These are phyloP conservation scores for Phyllotreta striolata DNA, from an alignment of 2,888 invertebrate genomes.

Conservation along the genomic window DNA sequence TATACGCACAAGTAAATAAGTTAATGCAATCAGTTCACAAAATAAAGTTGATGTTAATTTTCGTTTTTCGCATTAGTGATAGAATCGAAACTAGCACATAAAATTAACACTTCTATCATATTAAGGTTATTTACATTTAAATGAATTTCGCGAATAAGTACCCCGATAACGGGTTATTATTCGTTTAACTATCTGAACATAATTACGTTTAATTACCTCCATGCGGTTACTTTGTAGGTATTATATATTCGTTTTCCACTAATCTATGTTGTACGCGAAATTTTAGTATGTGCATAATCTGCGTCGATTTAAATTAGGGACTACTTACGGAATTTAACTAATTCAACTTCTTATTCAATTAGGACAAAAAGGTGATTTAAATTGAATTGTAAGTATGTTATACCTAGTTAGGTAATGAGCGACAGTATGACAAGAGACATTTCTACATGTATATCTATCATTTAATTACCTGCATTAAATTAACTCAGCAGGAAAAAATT, in stretches of 20 bases:
- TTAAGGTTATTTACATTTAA: slow-evolving; percentile 23
- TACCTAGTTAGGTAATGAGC: too few species aligned
- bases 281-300: slow-evolving; percentile 42
- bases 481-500: too few species aligned
- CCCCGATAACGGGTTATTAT: slow-evolving; percentile 33
- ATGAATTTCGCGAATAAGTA: slow-evolving; percentile 36
- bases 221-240: slow-evolving; percentile 39
- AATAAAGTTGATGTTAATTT: too few species aligned
- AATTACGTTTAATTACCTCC: slow-evolving; percentile 43
- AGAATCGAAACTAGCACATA: too few species aligned
- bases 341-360: slow-evolving; percentile 1
- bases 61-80: too few species aligned
- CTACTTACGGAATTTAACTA: slow-evolving; percentile 21
- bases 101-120: too few species aligned
- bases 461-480: too few species aligned
- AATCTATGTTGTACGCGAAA: slow-evolving; percentile 29
- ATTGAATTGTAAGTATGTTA: background rate
- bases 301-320: slow-evolving; percentile 39
- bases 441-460: too few species aligned
- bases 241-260: slow-evolving; percentile 5
- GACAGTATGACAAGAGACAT: too few species aligned
- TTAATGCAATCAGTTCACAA: too few species aligned
- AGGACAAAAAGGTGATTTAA: background rate
- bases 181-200: slow-evolving; percentile 37
- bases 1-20: too few species aligned